Evolutionary conservation across 1,140 invertebrate species (phyloP).

Genomic region (Oncopeltus fasciatus): DNA sequence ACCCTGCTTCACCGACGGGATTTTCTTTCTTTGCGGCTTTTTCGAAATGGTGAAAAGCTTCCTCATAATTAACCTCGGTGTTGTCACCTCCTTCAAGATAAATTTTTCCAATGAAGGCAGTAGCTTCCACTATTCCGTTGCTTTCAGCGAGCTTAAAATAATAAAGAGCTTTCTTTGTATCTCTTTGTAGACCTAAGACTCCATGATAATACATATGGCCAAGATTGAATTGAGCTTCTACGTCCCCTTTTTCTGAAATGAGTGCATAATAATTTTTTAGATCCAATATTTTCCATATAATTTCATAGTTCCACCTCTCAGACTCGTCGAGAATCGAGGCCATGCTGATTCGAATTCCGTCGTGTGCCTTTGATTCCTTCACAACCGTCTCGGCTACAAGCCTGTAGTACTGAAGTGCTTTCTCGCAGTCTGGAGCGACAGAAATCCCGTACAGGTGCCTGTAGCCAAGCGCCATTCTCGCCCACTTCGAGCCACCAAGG

Average conservation of each 20-base stretch:
- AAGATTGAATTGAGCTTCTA: conserved; percentile 82
- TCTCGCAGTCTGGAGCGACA: conserved; percentile 76
- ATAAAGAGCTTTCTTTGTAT: conserved; percentile 75
- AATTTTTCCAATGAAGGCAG: conserved; percentile 90
- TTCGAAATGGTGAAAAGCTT: conserved; percentile 77
- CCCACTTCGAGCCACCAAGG: conserved; percentile 71
- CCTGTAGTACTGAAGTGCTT: conserved; percentile 72
- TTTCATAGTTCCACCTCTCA: conserved; percentile 46
- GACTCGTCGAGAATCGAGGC: conserved; percentile 75
- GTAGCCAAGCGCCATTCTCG: conserved; percentile 88
- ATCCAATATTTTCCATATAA: background rate
- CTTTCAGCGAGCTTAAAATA: conserved; percentile 91
- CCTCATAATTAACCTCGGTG: conserved; percentile 80
- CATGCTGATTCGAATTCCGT: conserved; percentile 74
- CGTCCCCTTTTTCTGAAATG: conserved; percentile 90
- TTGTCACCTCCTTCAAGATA: conserved; percentile 89
- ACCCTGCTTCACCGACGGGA: conserved; percentile 86
- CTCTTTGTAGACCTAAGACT: conserved; percentile 81
- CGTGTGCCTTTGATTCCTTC: conserved; percentile 65
- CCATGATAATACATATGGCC: conserved; percentile 97
- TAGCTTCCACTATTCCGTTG: conserved; percentile 82
- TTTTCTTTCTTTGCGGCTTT: conserved; percentile 89
- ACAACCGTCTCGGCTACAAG: conserved; percentile 80
- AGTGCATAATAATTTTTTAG: conserved; percentile 86
- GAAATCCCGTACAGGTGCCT: conserved; percentile 76